Percentiles rank a stretch among this genome's conserved stretches.
Conservation (phyloP, 2,113 vertebrate species). For the Puffinus mauretanicus region DNA sequence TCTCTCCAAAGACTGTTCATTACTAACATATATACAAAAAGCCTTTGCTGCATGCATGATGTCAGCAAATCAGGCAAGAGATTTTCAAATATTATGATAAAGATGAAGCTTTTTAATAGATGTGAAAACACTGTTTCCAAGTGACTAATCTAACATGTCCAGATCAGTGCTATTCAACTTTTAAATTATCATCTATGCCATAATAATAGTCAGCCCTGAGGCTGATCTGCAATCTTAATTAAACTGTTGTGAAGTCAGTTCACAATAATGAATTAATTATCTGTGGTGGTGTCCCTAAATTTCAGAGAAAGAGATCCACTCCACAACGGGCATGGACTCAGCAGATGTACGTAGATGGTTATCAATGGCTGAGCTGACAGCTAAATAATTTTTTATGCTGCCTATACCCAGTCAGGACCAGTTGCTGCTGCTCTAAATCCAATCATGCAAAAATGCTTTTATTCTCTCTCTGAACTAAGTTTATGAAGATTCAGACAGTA, state of each 20-base stretch:
- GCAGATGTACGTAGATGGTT: background rate
- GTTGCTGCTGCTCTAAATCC: background rate
- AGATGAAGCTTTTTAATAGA: background rate
- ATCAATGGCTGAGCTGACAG: background rate
- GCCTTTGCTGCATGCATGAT: background rate
- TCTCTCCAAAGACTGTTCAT: background rate
- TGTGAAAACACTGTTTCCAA: background rate
- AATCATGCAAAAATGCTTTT: background rate
- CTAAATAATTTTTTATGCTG: background rate
- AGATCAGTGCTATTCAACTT: background rate
- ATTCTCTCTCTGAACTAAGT: background rate
- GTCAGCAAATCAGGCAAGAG: background rate
- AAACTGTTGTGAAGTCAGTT: slow-evolving; percentile 14
- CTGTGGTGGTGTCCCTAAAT: background rate
- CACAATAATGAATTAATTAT: slow-evolving; percentile 1
- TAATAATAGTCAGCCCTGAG: background rate
- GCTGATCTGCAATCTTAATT: slow-evolving; percentile 26
- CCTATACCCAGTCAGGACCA: background rate
- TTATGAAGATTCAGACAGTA: background rate
- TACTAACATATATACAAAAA: background rate
- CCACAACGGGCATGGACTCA: background rate
- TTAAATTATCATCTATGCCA: background rate
- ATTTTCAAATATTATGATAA: background rate
- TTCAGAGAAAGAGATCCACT: background rate
- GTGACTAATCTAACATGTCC: background rate